phyloP scores from a whole-genome alignment of 2,888 invertebrate species.

The Heliconius charithonia region DNA sequence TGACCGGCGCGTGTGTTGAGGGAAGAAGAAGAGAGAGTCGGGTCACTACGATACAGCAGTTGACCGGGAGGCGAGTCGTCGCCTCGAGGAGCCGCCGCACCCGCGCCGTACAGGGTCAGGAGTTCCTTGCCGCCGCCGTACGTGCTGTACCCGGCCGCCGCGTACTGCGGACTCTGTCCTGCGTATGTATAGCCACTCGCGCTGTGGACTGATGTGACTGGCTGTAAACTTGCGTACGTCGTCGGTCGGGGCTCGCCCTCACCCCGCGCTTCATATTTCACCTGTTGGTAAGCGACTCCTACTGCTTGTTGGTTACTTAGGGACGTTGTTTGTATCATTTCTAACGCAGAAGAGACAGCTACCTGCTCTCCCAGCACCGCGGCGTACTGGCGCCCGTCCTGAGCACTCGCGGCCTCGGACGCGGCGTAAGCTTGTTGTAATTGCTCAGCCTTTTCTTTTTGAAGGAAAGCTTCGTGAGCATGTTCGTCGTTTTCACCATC shows the following conservation, averaged over 20 bases:
- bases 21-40: constrained; percentile 86
- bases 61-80: constrained; percentile 83
- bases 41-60: constrained; percentile 86
- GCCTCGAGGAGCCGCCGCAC: constrained; percentile 60
- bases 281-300: constrained; percentile 72
- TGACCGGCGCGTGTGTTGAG: constrained; percentile 79
- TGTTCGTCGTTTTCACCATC: constrained; percentile 65
- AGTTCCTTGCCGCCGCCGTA: constrained; percentile 55
- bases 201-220: constrained; percentile 82
- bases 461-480: constrained; percentile 65
- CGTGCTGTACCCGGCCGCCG: constrained; percentile 59
- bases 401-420: constrained; percentile 32
- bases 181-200: constrained; percentile 65
- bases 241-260: constrained; percentile 69
- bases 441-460: constrained; percentile 64
- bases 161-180: constrained; percentile 68
- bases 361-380: constrained; percentile 63
- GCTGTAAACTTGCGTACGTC: constrained; percentile 86
- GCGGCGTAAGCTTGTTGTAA: constrained; percentile 60
- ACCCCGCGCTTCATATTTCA: constrained; percentile 77
- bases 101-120: constrained; percentile 62
- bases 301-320: constrained; percentile 73
- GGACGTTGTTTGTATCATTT: constrained; percentile 73
- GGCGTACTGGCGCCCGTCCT: constrained; percentile 51
- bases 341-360: constrained; percentile 61